Evolutionary conservation across 2,113 vertebrate genomes (phyloP), one percentile per base, ranked within the genome.

Genomic region (Chinchilla lanigera): DNA sequence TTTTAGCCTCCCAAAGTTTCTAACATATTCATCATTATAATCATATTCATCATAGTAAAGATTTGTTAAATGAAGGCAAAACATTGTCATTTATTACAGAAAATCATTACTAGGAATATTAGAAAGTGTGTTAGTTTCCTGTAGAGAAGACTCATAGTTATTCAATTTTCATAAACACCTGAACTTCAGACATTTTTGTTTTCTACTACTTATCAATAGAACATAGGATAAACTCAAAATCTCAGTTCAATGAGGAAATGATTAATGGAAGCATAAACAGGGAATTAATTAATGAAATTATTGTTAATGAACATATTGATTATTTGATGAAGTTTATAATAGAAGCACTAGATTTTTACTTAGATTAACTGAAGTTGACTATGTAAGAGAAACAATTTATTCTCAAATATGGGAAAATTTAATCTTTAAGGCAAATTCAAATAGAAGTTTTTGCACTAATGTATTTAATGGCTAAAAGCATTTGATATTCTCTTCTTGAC

Each of bases 361-460:
- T 11, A 86, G 22, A 61, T 41, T 17, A 54, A 33, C 8, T 90
- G 30, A 84, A 87, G 3, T 17, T 73, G 7, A 78, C 33, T 24
- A 16, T 83, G 5, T 56, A 52, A 58, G 5, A 56, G 30, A 90
- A 71, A 30, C 5, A 81, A 73, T 52, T 1, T 75, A 1, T 78
- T 63, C 7, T 69, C 33, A 38, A 73, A 71, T 54, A 7, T 69
- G 11, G 20, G 22, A 22, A 61, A 73, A 85, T 41, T 50, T 94
- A 77, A 84, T 61, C 35, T 81, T 50, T 47, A 84, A 88, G 52
- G 58, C 24, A 67, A 4, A 85, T 7, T 80, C 33, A 81, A 61
- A 75, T 22, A 71, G 67, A 80, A 95, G 56, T 93, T 78, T 96
- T 89, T 61, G 19, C 67, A n/a, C 13, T n/a, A n/a, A n/a, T n/a